Evolutionary conservation across 2,113 vertebrate species (phyloP), one percentile per base, ranked within the genome.

Genomic region (Ardeotis arabs): DNA sequence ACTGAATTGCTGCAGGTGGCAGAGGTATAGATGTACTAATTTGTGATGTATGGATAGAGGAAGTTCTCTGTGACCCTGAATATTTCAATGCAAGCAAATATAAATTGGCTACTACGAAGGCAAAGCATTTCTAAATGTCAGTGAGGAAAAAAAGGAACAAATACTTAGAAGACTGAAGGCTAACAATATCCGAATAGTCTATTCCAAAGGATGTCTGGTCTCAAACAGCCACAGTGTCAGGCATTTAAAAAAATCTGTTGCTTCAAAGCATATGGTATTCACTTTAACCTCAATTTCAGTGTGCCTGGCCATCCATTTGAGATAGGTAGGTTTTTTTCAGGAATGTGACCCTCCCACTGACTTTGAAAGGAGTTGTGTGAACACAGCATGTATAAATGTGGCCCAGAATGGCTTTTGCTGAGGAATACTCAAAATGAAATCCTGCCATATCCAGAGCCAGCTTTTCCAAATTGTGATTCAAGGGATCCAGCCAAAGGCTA

Each of bases 251-350:
- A 28, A 7, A 35, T 21, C 35, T 20, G 2, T 14, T 62, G 7
- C 37, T 83, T 75, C 49, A 37, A 6, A 79, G 29, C 4, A 12
- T 13, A 28, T n/a, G 12, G 13, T 37, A 23, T 10, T 62, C 44
- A 23, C 35, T 49, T 56, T 87, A 14, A 44, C 31, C 25, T 69
- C 39, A 37, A 4, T 14, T 41, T 72, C 44, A 6, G 4, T 19
- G 31, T 69, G 23, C 11, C 21, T 14, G 22, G 19, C 19, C n/a
- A 37, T n/a, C 15, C 21, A 8, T 9, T 14, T 29, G 20, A 77
- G 19, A n/a, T 0, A 9, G 3, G 5, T 3, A 7, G 19, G 9
- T 1, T 6, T 18, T 16, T 79, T 77, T 59, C 11, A 75, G 44
- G 22, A 45, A 44, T 5, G 12, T 52, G 27, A 28, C 24, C 21